Evolutionary conservation across 37 sponge, comb jelly and placozoan species (phyloP).

Genomic region (Geodia barretti): DNA sequence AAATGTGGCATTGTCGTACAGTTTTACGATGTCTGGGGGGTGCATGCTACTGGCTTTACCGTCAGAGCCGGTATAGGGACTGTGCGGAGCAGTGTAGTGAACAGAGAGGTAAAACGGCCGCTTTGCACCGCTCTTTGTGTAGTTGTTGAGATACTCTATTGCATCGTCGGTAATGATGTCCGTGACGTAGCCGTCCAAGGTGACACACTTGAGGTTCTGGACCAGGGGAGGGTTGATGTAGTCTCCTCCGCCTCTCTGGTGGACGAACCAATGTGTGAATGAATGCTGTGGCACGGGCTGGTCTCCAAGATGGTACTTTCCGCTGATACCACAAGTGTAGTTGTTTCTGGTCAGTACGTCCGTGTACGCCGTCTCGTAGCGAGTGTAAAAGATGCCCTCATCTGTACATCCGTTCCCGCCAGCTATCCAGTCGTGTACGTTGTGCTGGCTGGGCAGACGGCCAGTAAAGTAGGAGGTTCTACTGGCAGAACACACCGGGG

Average conservation of each 20-base stretch:
- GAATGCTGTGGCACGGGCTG: conserved; percentile 56
- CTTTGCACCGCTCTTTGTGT: not conserved
- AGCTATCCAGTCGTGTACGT: conserved; percentile 73
- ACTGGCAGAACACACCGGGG: conserved; percentile 80
- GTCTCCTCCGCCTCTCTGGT: conserved; percentile 66
- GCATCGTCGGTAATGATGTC: conserved; percentile 75
- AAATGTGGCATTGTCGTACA: conserved; percentile 67
- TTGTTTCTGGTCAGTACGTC: conserved; percentile 44
- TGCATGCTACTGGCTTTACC: conserved; percentile 65
- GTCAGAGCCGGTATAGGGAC: conserved; percentile 57
- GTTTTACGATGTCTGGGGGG: conserved; percentile 54
- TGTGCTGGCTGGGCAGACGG: conserved; percentile 69
- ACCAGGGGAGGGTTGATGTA: conserved; percentile 78
- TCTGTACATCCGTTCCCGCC: conserved; percentile 69
- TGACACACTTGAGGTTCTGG: conserved; percentile 55
- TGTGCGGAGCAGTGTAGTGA: conserved; percentile 75
- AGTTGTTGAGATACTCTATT: conserved; percentile 40
- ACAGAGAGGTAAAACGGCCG: conserved; percentile 70
- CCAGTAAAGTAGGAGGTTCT: conserved; percentile 68
- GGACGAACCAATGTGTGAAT: conserved; percentile 77
- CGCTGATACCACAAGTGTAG: conserved; percentile 69
- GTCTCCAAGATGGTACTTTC: conserved; percentile 76
- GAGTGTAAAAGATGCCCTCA: conserved; percentile 50
- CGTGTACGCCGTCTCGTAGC: conserved; percentile 59
- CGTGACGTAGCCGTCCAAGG: conserved; percentile 56